Base-by-base conservation (phyloP, 2,888 invertebrate species). In the Dorcus hopei region DNA sequence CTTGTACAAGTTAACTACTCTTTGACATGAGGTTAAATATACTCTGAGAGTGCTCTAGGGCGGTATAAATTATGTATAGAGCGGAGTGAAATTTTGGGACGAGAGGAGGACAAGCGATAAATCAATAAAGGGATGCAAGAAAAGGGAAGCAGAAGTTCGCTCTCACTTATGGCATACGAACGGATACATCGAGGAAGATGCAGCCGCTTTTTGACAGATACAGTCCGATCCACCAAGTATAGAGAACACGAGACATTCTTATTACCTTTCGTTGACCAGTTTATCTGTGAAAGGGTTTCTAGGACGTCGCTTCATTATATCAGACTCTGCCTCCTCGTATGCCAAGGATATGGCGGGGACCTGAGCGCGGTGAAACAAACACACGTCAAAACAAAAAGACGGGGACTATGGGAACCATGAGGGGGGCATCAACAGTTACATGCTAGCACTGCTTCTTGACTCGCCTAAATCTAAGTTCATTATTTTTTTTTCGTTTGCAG, bases 261-360 rank as follows among this genome's bases (percentile, higher is more conserved):
- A 59, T 67, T 89, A 95, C 94, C 97, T 95, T 89, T 93, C 93
- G 86, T 97, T 97, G 82, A 97, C 96, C 81, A 97, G 92, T 87
- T 96, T 96, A 88, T 97, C 96, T 84, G 87, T 88, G 88, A 91
- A 90, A 83, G 96, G 95, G 85, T 96, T 91, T 88, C 96, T 90
- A 82, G 96, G 96, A 85, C 91, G 91, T 83, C 96, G 90, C 90
- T 95, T 95, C 96, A 96, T 96, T 83, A 96, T 96, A 89, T 96
- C 96, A 83, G 93, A 93, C 87, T 96, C 96, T 81, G 95, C 93
- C 85, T 92, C 91, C 87, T 96, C 95, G 87, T 96, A 96, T 83
- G 96, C 95, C 87, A 96, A 88, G 83, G 95, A 95, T 85, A 96
- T 96, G 85, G 95, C 95, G 82, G 96, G 96, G 84, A 94, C 92